Base-by-base conservation (phyloP, 2,113 vertebrate genomes). In the Fukomys damarensis region DNA sequence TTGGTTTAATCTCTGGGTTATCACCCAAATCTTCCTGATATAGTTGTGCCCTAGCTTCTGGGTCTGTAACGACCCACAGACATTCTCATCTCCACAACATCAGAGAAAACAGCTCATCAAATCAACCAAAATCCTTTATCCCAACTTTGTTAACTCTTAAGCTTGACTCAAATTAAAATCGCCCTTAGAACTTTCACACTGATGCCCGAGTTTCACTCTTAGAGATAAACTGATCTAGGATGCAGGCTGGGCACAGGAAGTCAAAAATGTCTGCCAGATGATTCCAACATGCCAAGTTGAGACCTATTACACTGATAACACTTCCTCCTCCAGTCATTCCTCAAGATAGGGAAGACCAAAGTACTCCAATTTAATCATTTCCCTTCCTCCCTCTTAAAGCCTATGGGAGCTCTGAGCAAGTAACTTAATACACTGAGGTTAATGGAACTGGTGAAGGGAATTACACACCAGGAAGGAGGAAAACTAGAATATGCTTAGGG, bases 201-300 rank as follows among this genome's bases (percentile, higher is more conserved):
- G 63, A 58, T 6, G 22, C 52, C 56, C 80, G 61, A 14, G 20
- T 83, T 88, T 93, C 63, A 80, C 3, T 30, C 20, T 28, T 52
- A 54, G 24, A 58, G 66, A 89, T 93, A 81, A 86, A 86, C n/a
- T 93, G 72, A 84, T 38, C 46, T 17, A 35, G 17, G 41, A 66
- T 38, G 1, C 35, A 65, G n/a, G 58, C 26, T 59, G 76, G 9
- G 14, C 4, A 7, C 7, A 22, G 8, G n/a, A 14, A 35, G 38
- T 82, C 96, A 72, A 65, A 89, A 93, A 52, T 76, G 68, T 76
- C 58, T 93, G 43, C 65, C n/a, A 56, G 28, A 43, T 89, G 72
- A 68, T 54, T 65, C 24, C 28, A 74, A 65, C 22, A 89, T 1
- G 24, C 19, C 66, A 91, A 81, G 10, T 63, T 97, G 30, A 90